Conservation (phyloP, 1,140 invertebrate genomes). For the Agrypnia vestita region DNA sequence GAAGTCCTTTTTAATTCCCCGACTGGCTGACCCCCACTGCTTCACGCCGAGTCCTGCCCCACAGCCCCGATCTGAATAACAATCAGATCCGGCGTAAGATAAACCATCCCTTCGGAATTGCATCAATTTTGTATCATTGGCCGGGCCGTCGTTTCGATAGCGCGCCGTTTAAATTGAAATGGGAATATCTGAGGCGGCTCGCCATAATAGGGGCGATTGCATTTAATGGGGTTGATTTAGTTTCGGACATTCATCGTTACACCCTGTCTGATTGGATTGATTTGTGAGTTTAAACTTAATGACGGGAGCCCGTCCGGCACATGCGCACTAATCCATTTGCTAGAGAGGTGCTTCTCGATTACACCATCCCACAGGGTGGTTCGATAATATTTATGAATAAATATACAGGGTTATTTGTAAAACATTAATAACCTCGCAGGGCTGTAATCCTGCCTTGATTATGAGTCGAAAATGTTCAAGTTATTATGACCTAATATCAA, state of each 20-base stretch:
- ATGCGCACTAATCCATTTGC: neutral
- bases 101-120: conserved; percentile 11
- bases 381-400: too few species aligned
- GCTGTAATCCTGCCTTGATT: too few species aligned
- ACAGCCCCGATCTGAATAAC: conserved; percentile 25
- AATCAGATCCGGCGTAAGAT: neutral
- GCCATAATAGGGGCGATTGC: conserved; percentile 14
- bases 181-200: conserved; percentile 5
- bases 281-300: conserved; percentile 37
- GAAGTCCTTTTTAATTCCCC: too few species aligned
- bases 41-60: conserved; percentile 1
- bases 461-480: too few species aligned
- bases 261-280: conserved; percentile 37
- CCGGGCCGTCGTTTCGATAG: neutral
- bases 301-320: neutral
- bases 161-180: conserved; percentile 10
- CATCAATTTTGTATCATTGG: conserved; percentile 25
- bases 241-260: conserved; percentile 39
- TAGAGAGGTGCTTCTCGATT: too few species aligned
- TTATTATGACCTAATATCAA: too few species aligned
- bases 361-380: too few species aligned
- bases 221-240: conserved; percentile 40
- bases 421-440: too few species aligned
- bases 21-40: neutral
- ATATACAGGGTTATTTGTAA: too few species aligned